A percentile compares a stretch with the other conserved stretches of the same genome.
These are phyloP conservation scores for Hypotaenidia philippensis DNA, from an alignment of 2,797 vertebrate species.

Conservation along the genomic window DNA sequence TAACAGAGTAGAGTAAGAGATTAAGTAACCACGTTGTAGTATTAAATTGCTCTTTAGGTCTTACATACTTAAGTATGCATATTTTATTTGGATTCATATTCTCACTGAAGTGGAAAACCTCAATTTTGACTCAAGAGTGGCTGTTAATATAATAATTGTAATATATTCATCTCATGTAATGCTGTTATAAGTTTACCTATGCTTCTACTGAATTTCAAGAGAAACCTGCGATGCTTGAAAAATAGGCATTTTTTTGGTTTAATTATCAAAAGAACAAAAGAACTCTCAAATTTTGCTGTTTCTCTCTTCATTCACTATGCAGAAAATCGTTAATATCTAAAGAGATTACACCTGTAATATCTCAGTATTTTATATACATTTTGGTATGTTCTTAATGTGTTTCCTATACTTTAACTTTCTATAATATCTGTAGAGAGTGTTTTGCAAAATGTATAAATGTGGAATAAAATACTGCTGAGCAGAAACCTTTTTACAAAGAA, in stretches of 20 bases:
- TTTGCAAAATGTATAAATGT: neutral
- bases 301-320: neutral
- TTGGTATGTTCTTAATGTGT: neutral
- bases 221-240: neutral
- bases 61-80: neutral
- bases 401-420: neutral
- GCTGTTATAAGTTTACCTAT: constrained; percentile 13
- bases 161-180: constrained; percentile 30
- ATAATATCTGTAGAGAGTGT: neutral
- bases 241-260: neutral
- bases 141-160: constrained; percentile 22
- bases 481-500: neutral
- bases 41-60: constrained; percentile 13
- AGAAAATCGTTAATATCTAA: neutral
- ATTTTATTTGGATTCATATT: constrained; percentile 25
- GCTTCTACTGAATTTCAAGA: constrained; percentile 28
- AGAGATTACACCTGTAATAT: neutral
- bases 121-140: neutral
- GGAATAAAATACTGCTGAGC: neutral
- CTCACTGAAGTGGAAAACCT: constrained; percentile 24
- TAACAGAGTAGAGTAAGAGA: neutral
- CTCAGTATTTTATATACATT: neutral
- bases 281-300: neutral
- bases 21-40: neutral
- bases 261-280: neutral